These are phyloP conservation scores for Trypoxylon attenuatum DNA, from an alignment of 2,888 invertebrate species.

Conservation along the genomic window DNA sequence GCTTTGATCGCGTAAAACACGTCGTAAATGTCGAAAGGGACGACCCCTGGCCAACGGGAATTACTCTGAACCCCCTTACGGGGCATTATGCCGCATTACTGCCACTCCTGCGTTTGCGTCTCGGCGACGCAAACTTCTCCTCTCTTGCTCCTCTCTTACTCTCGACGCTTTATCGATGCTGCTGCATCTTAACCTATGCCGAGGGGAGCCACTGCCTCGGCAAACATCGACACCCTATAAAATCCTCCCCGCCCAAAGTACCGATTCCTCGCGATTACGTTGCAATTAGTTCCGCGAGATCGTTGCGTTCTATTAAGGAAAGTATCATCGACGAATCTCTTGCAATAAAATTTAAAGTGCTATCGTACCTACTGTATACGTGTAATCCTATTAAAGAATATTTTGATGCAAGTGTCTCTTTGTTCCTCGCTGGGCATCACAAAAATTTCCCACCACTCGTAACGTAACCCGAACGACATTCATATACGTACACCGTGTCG, in stretches of 20 bases:
- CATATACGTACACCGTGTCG: no score
- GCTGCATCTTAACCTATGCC: conserved; percentile 26
- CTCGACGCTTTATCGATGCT: not conserved
- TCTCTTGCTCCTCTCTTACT: not conserved
- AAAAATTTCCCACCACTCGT: no score
- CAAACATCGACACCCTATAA: conserved; percentile 23
- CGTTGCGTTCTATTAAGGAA: no score
- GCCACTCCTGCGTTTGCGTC: conserved; percentile 50
- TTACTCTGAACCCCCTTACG: conserved; percentile 62
- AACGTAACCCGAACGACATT: no score
- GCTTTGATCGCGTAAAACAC: conserved; percentile 74
- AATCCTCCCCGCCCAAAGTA: conserved; percentile 14
- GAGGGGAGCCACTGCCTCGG: not conserved
- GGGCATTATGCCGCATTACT: conserved; percentile 63
- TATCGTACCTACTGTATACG: no score
- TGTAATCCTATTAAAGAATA: no score
- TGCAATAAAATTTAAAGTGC: no score
- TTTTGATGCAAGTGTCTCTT: no score
- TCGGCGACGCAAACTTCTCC: conserved; percentile 6
- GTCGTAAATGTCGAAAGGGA: conserved; percentile 72
- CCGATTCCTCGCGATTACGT: conserved; percentile 10
- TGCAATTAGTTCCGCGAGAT: conserved; percentile 13
- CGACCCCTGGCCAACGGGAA: conserved; percentile 59
- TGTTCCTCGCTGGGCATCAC: no score
- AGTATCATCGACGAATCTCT: no score